These are phyloP conservation scores for Enteromius paludinosus DNA, from an alignment of 2,797 vertebrate genomes.

Conservation along the genomic window DNA sequence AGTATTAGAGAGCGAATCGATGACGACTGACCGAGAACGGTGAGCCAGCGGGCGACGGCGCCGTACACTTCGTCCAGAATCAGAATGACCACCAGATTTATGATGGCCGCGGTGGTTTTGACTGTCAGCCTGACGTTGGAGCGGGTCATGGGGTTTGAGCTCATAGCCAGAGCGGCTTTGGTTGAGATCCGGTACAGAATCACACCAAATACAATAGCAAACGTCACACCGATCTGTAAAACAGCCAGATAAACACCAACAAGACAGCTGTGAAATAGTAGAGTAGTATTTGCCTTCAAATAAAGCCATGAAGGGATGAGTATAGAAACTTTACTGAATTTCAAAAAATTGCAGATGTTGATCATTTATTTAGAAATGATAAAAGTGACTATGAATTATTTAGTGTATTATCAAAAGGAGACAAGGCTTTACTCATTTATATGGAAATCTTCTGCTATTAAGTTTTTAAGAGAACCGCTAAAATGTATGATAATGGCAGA, in stretches of 20 bases:
- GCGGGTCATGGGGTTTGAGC: constrained; percentile 86
- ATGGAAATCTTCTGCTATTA: background rate
- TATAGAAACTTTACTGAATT: background rate
- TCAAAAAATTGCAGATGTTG: background rate
- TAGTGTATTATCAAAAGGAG: background rate
- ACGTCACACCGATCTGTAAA: constrained; percentile 90
- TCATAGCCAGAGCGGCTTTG: constrained; percentile 92
- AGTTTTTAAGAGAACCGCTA: background rate
- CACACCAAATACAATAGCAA: constrained; percentile 95
- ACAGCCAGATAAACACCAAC: background rate
- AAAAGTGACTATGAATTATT: background rate
- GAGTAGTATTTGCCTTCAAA: background rate
- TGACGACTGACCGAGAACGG: constrained; percentile 84
- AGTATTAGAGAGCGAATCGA: background rate
- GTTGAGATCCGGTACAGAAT: constrained; percentile 97
- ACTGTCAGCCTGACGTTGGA: constrained; percentile 91
- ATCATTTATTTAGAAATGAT: background rate
- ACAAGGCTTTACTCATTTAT: background rate
- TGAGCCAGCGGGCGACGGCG: constrained; percentile 93
- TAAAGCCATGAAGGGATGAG: background rate
- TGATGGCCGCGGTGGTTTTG: constrained; percentile 95
- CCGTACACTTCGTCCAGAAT: constrained; percentile 96
- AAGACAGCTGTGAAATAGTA: background rate
- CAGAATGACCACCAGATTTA: constrained; percentile 97
- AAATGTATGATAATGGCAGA: background rate